phyloP scores from a whole-genome alignment of 2,113 vertebrate species.

The Setophaga petechia region DNA sequence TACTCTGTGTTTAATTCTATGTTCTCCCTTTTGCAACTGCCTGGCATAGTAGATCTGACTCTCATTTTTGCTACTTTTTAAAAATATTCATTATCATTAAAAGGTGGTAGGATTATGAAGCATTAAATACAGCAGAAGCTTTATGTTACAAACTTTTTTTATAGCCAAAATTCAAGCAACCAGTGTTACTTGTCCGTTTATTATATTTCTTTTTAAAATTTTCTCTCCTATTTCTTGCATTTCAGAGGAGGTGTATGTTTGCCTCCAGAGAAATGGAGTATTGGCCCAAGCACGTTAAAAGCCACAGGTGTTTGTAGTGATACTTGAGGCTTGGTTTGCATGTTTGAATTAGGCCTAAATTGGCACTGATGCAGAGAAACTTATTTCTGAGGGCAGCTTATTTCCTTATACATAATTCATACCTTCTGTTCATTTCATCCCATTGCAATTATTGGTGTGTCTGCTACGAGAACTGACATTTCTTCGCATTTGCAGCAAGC shows the following conservation, averaged over 20 bases:
- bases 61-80: neutral
- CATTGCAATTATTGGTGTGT: neutral
- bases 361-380: neutral
- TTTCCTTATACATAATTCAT: neutral
- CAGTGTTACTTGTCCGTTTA: neutral
- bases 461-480: neutral
- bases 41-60: neutral
- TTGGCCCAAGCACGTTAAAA: neutral
- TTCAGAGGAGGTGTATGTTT: neutral
- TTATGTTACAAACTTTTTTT: neutral
- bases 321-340: neutral
- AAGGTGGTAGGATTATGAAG: neutral
- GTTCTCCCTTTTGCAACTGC: neutral
- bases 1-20: neutral
- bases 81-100: neutral
- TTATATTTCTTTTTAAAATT: neutral
- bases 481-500: neutral
- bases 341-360: neutral
- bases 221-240: neutral
- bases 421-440: neutral
- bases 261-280: neutral
- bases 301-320: neutral
- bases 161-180: neutral
- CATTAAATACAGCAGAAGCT: neutral
- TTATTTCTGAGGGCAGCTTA: neutral